A percentile compares a stretch with the other conserved stretches of the same genome.
Conservation (phyloP, 2,113 vertebrate genomes). For the Cheirogaleus medius region DNA sequence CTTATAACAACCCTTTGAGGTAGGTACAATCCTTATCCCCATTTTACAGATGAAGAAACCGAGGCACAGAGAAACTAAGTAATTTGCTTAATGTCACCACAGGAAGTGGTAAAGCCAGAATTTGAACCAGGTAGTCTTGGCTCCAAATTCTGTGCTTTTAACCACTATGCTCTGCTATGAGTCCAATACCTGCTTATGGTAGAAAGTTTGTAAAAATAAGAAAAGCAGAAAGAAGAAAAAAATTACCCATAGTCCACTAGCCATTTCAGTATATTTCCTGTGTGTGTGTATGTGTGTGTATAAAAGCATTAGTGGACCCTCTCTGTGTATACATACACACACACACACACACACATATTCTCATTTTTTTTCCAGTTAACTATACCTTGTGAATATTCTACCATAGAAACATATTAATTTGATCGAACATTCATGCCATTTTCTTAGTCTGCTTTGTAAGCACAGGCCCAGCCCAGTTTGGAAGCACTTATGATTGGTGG, state of each 20-base stretch:
- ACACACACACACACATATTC: neutral
- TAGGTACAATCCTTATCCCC: neutral
- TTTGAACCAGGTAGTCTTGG: neutral
- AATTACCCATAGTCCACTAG: neutral
- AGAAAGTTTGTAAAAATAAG: conserved; percentile 16
- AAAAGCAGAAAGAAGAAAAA: conserved; percentile 6
- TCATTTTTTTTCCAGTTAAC: neutral
- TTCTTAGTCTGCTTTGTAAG: neutral
- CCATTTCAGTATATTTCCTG: neutral
- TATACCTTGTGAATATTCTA: neutral
- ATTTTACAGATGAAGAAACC: neutral
- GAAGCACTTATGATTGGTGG: neutral
- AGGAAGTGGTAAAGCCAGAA: neutral
- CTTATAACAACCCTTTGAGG: neutral
- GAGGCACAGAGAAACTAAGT: conserved; percentile 21
- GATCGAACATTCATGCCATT: neutral
- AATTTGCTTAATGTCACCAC: neutral
- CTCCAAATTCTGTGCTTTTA: neutral
- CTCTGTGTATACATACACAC: neutral
- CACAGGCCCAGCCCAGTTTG: neutral
- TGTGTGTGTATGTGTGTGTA: neutral
- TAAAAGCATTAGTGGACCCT: neutral
- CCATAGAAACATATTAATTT: conserved; percentile 10
- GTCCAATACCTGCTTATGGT: neutral
- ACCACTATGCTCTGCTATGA: neutral